Evolutionary conservation across 2,113 vertebrate genomes (phyloP), one percentile per base, ranked within the genome.

Genomic region (Rhinolophus sinicus): DNA sequence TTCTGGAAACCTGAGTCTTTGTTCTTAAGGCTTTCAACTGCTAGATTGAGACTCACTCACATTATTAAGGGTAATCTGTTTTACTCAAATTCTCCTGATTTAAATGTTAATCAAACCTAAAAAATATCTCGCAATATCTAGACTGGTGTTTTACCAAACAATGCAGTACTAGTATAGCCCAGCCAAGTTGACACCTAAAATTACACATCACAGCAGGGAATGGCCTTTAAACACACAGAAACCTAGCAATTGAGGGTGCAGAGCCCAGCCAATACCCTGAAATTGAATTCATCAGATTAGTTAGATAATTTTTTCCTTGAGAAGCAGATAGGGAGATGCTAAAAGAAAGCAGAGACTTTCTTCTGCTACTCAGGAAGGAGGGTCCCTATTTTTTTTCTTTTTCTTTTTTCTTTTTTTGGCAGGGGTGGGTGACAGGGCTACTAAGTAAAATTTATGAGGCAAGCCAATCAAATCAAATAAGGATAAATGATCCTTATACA

Each of bases 401-500:
- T 67, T 47, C 56, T n/a, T 22, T 28, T 69, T 77, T 40, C 6
- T 12, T 76, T 58, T 67, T 56, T 54, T 54, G 9, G 40, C 19
- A 85, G 6, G 33, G 35, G 8, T 58, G 50, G 16, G 12, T 84
- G 60, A 90, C 12, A 84, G 24, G 22, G 12, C 10, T 80, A 67
- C 50, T 65, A 83, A 78, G 75, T 83, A 89, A 80, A 85, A 91
- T 76, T 85, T 88, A 44, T 54, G 15, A 52, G n/a, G 47, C 81
- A 35, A 84, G 56, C 60, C 38, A 67, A 77, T 84, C 28, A 89
- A 88, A 72, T 94, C 50, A 88, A 96, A 67, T 44, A 91, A 60
- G 40, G 22, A 97, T 70, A 12, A 56, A 80, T 75, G 26, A 93
- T 78, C 24, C n/a, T 81, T 76, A 90, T 30, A 10, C 19, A 83